Conservation (phyloP, 1,140 invertebrate genomes). For the Laodelphax striatellus region DNA sequence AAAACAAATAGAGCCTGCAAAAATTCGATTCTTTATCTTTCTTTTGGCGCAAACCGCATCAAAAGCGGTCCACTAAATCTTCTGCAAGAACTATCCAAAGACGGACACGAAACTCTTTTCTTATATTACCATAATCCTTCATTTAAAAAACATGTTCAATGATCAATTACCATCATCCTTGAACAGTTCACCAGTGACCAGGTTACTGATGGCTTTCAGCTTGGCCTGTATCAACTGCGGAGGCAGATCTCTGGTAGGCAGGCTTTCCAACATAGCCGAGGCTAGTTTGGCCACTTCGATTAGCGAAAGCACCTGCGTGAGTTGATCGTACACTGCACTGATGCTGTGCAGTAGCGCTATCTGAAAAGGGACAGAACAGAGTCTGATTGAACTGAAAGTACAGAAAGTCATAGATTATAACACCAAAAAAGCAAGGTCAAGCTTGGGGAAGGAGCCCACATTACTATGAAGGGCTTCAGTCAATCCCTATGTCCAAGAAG, state of each 20-base stretch:
- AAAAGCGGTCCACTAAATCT: too few species aligned
- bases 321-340: conserved; percentile 33
- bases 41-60: too few species aligned
- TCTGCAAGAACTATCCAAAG: too few species aligned
- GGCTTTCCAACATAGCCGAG: conserved; percentile 52
- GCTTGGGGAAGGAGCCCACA: too few species aligned
- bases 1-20: too few species aligned
- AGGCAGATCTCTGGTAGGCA: conserved; percentile 46
- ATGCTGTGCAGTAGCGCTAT: conserved; percentile 43
- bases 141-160: not conserved
- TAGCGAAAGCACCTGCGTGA: conserved; percentile 40
- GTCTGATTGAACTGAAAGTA: too few species aligned
- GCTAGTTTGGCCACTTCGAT: conserved; percentile 56
- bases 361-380: conserved; percentile 25
- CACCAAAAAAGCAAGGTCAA: too few species aligned
- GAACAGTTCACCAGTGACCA: conserved; percentile 59
- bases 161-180: conserved; percentile 44
- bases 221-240: conserved; percentile 56
- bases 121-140: not conserved
- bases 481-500: too few species aligned
- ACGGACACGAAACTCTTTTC: too few species aligned
- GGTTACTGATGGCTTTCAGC: conserved; percentile 55
- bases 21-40: too few species aligned
- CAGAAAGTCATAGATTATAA: too few species aligned
- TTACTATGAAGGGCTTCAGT: too few species aligned